Evolutionary conservation across 2,113 vertebrate genomes (phyloP).

Genomic region (Sylvilagus bachmani): DNA sequence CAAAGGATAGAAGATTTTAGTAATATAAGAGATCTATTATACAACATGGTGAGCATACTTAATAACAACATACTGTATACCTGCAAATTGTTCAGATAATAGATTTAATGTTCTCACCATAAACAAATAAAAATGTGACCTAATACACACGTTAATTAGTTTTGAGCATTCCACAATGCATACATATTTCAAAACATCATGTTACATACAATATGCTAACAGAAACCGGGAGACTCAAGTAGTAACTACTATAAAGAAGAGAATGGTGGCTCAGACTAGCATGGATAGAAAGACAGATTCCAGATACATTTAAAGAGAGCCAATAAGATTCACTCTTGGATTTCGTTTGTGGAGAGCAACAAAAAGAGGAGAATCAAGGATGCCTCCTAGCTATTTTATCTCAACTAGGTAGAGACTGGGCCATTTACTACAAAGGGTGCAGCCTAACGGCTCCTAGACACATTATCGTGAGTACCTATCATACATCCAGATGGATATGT

Average conservation of each 20-base stretch:
- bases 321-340: not conserved
- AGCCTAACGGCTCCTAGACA: not conserved
- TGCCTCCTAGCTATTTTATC: not conserved
- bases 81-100: not conserved
- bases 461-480: not conserved
- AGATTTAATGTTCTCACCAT: not conserved
- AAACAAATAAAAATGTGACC: not conserved
- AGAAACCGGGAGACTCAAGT: not conserved
- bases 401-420: not conserved
- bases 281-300: not conserved
- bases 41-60: not conserved
- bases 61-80: not conserved
- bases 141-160: not conserved
- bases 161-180: too few species aligned
- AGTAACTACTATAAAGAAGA: not conserved
- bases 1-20: not conserved
- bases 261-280: not conserved
- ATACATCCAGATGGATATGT: slow-evolving; percentile 13
- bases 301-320: not conserved
- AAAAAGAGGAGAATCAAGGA: not conserved
- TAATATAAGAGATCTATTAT: not conserved
- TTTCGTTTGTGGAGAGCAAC: not conserved
- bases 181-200: too few species aligned
- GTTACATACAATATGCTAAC: too few species aligned
- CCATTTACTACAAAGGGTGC: not conserved